Conservation (phyloP, 2,888 invertebrate species). For the Orchesella flavescens region DNA sequence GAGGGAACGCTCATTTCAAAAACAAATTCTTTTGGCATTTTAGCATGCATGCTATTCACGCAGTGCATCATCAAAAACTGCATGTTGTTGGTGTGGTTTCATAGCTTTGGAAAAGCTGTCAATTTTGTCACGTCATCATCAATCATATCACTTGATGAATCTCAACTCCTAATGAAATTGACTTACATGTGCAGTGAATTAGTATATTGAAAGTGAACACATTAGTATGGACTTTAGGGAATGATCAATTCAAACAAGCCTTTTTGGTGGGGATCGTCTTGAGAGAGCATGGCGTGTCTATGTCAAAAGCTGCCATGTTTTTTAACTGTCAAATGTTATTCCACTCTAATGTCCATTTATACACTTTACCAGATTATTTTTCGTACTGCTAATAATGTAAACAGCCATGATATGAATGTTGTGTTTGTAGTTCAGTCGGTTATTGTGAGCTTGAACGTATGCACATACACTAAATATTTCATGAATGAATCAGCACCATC, state of each 20-base stretch:
- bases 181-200: constrained; percentile 37
- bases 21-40: too few species aligned
- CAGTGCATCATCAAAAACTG: too few species aligned
- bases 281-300: constrained; percentile 20
- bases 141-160: constrained; percentile 58
- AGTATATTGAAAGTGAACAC: constrained; percentile 25
- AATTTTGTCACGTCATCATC: constrained; percentile 66
- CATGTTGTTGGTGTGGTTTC: constrained; percentile 39
- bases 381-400: too few species aligned
- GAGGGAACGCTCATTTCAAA: too few species aligned
- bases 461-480: not conserved
- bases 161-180: constrained; percentile 53
- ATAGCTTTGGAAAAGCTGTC: constrained; percentile 50
- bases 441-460: not conserved
- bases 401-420: too few species aligned
- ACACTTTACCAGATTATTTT: not conserved
- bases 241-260: not conserved
- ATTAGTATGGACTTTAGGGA: not conserved
- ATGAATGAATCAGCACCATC: constrained; percentile 8
- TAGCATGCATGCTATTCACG: too few species aligned
- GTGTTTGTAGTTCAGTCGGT: too few species aligned
- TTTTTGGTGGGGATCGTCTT: not conserved
- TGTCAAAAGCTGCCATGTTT: constrained; percentile 42
- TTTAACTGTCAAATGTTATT: constrained; percentile 33
- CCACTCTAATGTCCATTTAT: constrained; percentile 10